Evolutionary conservation across 1,140 invertebrate species (phyloP).

Genomic region (Drosophila trapezifrons): DNA sequence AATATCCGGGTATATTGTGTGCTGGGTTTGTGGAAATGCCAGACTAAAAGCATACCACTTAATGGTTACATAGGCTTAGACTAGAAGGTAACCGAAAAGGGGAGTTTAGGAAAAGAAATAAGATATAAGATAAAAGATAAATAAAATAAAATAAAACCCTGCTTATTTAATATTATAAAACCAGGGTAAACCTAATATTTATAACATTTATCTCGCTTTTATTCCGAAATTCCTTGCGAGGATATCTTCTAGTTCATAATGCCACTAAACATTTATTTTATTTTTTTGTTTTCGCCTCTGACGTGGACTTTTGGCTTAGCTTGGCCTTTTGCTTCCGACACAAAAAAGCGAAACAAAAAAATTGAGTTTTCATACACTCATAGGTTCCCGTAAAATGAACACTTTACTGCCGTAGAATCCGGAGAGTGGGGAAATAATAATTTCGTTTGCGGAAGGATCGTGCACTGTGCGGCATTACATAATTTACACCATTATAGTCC

Average conservation of each 20-base stretch:
- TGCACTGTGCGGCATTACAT: slow-evolving; percentile 27
- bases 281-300: background rate
- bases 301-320: slow-evolving; percentile 25
- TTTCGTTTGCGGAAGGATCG: slow-evolving; percentile 14
- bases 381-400: slow-evolving; percentile 32
- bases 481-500: slow-evolving; percentile 8
- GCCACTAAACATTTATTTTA: too few relatives aligned
- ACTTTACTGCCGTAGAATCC: slow-evolving; percentile 26
- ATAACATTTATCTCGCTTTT: too few relatives aligned
- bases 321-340: slow-evolving; percentile 41
- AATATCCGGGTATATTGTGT: slow-evolving; percentile 9
- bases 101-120: too few relatives aligned
- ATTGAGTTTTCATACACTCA: slow-evolving; percentile 31
- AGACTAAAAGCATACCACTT: background rate
- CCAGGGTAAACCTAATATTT: too few relatives aligned
- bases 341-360: slow-evolving; percentile 14
- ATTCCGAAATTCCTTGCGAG: background rate
- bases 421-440: slow-evolving; percentile 27
- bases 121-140: too few relatives aligned
- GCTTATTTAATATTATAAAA: too few relatives aligned
- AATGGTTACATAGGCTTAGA: background rate
- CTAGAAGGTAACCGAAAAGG: too few relatives aligned
- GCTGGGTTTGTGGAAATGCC: background rate
- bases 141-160: too few relatives aligned
- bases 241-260: slow-evolving; percentile 1